phyloP scores from a whole-genome alignment of 2,113 vertebrate genomes.

The Pseudolaguvia tuberculata region DNA sequence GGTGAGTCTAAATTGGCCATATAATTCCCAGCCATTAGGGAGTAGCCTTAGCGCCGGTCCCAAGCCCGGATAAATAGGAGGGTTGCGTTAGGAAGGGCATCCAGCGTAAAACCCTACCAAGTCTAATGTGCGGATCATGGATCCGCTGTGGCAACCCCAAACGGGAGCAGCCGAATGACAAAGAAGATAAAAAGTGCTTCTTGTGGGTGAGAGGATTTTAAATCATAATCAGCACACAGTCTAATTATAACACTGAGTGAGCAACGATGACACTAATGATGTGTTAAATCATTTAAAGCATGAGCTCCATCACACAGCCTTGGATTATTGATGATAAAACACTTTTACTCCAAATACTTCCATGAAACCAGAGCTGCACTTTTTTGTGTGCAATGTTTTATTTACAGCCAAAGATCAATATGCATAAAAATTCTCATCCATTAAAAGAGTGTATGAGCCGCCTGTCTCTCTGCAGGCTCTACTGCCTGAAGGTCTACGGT shows the following conservation, averaged over 20 bases:
- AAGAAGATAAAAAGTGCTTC: background rate
- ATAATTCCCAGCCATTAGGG: too few relatives aligned
- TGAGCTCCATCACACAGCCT: background rate
- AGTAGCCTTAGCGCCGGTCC: too few relatives aligned
- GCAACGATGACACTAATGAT: background rate
- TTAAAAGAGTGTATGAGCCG: too few relatives aligned
- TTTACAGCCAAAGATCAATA: too few relatives aligned
- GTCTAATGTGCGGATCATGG: too few relatives aligned
- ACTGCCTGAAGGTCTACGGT: conserved; percentile 89
- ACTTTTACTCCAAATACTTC: background rate
- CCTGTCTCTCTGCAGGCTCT: conserved; percentile 71
- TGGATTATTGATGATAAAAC: background rate
- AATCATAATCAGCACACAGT: background rate
- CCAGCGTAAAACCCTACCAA: too few relatives aligned
- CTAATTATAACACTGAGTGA: background rate
- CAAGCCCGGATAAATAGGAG: too few relatives aligned
- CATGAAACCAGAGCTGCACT: background rate
- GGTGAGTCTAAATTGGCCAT: too few relatives aligned
- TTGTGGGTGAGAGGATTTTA: background rate
- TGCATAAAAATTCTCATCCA: too few relatives aligned
- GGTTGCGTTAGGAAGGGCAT: too few relatives aligned
- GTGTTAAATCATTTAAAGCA: background rate
- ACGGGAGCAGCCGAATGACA: too few relatives aligned
- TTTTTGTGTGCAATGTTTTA: background rate
- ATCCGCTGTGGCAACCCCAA: too few relatives aligned